Evolutionary conservation across 1,140 invertebrate species (phyloP), one percentile per base, ranked within the genome.

Genomic region (Drosophila rhopaloa): DNA sequence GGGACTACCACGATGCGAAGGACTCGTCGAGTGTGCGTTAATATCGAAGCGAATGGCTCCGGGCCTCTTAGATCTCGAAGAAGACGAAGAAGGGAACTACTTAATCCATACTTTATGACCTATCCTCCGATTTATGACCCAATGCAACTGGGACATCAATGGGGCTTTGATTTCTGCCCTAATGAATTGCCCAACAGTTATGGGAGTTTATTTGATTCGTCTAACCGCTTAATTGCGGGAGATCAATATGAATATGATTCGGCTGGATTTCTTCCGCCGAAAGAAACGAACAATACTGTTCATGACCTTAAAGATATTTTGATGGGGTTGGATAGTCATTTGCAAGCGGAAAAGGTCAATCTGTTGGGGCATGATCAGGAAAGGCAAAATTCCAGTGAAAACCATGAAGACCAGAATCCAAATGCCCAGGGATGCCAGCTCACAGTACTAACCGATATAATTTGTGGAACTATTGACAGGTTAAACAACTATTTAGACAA

Each of bases 11-110:
- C 57, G 9, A 76, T 61, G 16, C 50, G 77, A n/a, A 55, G 71
- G n/a, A 37, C 59, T 7, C 81, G 73, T 48, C 76, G 59, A 10
- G 1, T 84, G 16, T 65, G 55, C 55, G 40, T 84, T 43, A 79
- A 83, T 55, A 68, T 83, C 59, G 72, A 67, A 29, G 60, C 72
- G 7, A 65, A 84, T 40, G 81, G 66, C 10, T 50, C 40, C n/a
- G 66, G 7, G 3, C 14, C 62, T 0, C 2, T 43, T 10, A 62
- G 51, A 13, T 27, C 14, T 1, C 57, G 16, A 10, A 47, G 50
- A 3, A 61, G 53, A 10, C 62, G 71, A 4, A 66, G 37, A 32
- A 50, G 37, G 19, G 29, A 32, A 2, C 19, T 70, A 24, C 13
- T 9, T 0, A 14, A 48, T 56, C 51, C 65, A 1, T 57, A n/a